Evolutionary conservation across 1,140 invertebrate genomes (phyloP), one percentile per base, ranked within the genome.

Genomic region (Drosophila nigrodunni): DNA sequence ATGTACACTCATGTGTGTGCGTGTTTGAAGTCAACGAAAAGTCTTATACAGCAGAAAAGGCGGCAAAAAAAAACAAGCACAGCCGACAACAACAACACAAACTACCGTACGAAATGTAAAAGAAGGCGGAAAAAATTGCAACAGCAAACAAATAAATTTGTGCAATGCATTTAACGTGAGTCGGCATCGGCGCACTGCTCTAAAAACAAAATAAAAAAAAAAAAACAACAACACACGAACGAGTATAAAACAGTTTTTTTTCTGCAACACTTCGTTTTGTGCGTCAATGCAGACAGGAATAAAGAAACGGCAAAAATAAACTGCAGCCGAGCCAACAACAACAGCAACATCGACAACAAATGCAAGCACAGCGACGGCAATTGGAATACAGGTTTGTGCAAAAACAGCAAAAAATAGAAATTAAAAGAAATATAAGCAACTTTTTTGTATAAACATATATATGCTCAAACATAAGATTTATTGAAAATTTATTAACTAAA

Each of bases 341-440:
- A 55, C 13, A n/a, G 6, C 43, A 62, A 64, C 47, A 68, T 61
- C 43, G 43, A 55, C 13, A 21, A 65, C 37, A 64, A 43, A 64
- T 41, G 7, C 66, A 52, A 52, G 54, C 55, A 47, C 43, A 69
- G 68, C 58, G 74, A 50, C 75, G 55, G 52, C 70, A 82, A 80
- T 72, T 88, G 83, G 74, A 89, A 83, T 88, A 83, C 83, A 87
- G 83, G 83, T 87, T 87, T 88, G 83, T 87, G 77, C 77, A 79
- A 49, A 78, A 64, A 39, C 57, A 72, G 73, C 67, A 76, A 47
- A 67, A 71, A 78, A 70, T 39, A 50, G 44, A 60, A 64, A 65
- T 55, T 46, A 58, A 62, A 62, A 52, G 64, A 61, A 46, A 74
- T 70, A 65, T 59, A 74, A 80, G 80, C 75, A 82, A 64, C 72